Evolutionary conservation across 1,140 invertebrate genomes (phyloP).

Genomic region (Pseudomyrmex sp.): DNA sequence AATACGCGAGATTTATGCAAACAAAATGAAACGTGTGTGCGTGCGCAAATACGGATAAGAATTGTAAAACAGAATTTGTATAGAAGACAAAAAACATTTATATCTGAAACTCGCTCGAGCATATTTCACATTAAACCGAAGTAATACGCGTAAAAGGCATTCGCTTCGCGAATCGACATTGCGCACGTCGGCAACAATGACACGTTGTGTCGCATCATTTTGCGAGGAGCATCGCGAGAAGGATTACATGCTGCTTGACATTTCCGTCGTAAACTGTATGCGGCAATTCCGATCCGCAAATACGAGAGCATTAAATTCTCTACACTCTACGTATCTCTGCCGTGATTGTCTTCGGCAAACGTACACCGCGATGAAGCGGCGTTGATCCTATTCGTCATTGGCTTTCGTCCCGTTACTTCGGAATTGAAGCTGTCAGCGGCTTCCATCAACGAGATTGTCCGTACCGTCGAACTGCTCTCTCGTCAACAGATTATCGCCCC

Average conservation of each 20-base stretch:
- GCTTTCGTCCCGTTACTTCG: constrained; percentile 48
- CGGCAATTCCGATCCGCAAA: constrained; percentile 48
- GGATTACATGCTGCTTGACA: constrained; percentile 40
- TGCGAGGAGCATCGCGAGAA: constrained; percentile 2
- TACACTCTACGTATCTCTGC: constrained; percentile 23
- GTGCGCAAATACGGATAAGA: no score
- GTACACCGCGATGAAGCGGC: background rate
- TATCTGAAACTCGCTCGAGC: background rate
- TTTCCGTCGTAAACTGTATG: constrained; percentile 53
- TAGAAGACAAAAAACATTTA: background rate
- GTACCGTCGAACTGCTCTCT: constrained; percentile 40
- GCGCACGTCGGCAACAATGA: background rate
- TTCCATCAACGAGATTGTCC: constrained; percentile 32
- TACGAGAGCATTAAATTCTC: constrained; percentile 46
- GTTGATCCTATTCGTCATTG: constrained; percentile 43
- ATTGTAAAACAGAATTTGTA: background rate
- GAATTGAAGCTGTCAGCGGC: constrained; percentile 32
- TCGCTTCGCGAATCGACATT: background rate
- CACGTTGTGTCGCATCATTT: background rate
- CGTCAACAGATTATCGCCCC: constrained; percentile 45
- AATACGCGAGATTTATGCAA: no score
- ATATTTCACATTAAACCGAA: constrained; percentile 11
- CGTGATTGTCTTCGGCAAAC: constrained; percentile 37
- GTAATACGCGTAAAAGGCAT: background rate
- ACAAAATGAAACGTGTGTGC: no score